Percentiles rank a stretch among this genome's conserved stretches.
These are phyloP conservation scores for Stegana nigrithorax DNA, from an alignment of 2,888 invertebrate species.

Conservation along the genomic window DNA sequence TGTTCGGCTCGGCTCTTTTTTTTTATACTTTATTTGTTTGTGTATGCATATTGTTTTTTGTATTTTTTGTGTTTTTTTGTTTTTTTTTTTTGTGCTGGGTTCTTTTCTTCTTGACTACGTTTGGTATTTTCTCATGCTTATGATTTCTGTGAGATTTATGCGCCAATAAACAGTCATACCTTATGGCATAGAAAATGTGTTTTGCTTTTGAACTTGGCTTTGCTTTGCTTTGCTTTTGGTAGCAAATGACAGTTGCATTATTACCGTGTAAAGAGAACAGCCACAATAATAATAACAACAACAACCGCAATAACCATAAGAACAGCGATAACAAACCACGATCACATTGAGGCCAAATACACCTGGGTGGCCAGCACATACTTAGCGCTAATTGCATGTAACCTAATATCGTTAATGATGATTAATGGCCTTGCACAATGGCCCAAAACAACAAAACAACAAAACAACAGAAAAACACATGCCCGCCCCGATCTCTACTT, in stretches of 20 bases:
- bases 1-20: no score
- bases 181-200: conserved; percentile 6
- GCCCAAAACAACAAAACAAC: not conserved
- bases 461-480: no score
- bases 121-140: conserved; percentile 15
- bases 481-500: no score
- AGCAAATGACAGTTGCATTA: conserved; percentile 14
- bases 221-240: not conserved
- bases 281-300: no score
- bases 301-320: no score
- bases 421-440: conserved; percentile 41
- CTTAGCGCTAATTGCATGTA: conserved; percentile 30
- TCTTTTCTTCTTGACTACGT: not conserved
- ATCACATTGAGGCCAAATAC: not conserved
- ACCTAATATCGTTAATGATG: conserved; percentile 54
- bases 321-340: no score
- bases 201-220: no score
- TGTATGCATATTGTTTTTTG: no score
- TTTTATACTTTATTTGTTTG: no score
- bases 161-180: conserved; percentile 11
- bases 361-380: conserved; percentile 19
- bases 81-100: no score
- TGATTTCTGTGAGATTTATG: conserved; percentile 12
- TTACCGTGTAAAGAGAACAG: not conserved
- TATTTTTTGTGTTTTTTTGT: no score